These are phyloP conservation scores for Cinclus cinclus DNA, from an alignment of 2,113 vertebrate species.

Conservation along the genomic window DNA sequence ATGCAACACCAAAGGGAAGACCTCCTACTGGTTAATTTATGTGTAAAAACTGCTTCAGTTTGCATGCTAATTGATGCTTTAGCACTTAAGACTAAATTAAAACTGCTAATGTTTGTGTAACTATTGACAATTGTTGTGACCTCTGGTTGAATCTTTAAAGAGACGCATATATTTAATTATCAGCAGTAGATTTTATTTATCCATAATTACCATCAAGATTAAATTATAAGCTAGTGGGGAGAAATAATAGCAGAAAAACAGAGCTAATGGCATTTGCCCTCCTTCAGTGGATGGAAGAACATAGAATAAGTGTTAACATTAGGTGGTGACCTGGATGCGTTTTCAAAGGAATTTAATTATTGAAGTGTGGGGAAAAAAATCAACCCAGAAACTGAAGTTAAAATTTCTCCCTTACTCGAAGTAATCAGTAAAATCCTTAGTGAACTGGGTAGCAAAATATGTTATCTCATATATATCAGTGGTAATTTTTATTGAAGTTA, in stretches of 20 bases:
- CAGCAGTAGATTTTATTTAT: not conserved
- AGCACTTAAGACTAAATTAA: constrained; percentile 30
- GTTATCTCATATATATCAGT: not conserved
- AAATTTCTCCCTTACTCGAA: not conserved
- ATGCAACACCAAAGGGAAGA: not conserved
- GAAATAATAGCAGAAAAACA: not conserved
- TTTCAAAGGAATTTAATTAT: not conserved
- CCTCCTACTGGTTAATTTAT: constrained; percentile 18
- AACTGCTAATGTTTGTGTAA: constrained; percentile 1
- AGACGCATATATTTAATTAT: not conserved
- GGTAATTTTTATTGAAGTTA: not conserved
- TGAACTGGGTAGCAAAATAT: not conserved
- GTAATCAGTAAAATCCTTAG: not conserved
- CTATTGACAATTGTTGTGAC: constrained; percentile 17
- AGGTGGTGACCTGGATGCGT: not conserved
- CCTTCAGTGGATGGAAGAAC: not conserved
- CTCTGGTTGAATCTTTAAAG: not conserved
- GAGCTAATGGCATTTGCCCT: not conserved
- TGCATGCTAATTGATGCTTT: not conserved
- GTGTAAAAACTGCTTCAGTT: not conserved
- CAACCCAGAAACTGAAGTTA: not conserved
- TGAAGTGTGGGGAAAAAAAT: not conserved
- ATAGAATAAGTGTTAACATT: not conserved
- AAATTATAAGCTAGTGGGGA: not conserved
- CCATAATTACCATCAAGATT: not conserved